These are phyloP conservation scores for Temnothorax longispinosus DNA, from an alignment of 1,140 invertebrate genomes.

Conservation along the genomic window DNA sequence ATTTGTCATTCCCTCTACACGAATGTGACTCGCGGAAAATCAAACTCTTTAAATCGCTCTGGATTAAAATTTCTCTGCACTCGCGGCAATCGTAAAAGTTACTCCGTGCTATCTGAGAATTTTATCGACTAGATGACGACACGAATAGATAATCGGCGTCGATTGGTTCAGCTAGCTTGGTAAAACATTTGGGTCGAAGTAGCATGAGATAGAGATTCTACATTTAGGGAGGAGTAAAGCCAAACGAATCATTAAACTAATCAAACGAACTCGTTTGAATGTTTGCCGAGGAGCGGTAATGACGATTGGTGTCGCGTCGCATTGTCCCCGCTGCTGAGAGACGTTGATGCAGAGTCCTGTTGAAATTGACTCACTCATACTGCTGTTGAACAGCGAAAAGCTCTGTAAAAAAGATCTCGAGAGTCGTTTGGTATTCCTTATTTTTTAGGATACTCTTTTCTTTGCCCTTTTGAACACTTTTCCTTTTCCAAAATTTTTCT, in stretches of 20 bases:
- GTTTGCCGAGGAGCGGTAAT: slow-evolving; percentile 74
- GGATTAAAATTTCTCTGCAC: slow-evolving; percentile 5
- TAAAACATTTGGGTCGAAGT: slow-evolving; percentile 31
- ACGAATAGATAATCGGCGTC: slow-evolving; percentile 51
- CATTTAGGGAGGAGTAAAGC: slow-evolving; percentile 58
- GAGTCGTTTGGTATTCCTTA: slow-evolving; percentile 60
- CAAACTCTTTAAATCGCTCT: background rate
- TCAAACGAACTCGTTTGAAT: slow-evolving; percentile 78
- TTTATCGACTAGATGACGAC: slow-evolving; percentile 22
- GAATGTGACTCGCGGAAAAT: background rate
- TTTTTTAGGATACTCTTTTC: slow-evolving; percentile 3
- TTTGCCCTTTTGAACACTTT: background rate
- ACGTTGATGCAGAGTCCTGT: slow-evolving; percentile 72
- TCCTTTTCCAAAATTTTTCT: slow-evolving; percentile 26
- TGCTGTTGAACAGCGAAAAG: slow-evolving; percentile 72
- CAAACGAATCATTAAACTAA: slow-evolving; percentile 77
- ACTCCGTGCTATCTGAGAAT: slow-evolving; percentile 1
- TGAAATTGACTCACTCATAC: slow-evolving; percentile 76
- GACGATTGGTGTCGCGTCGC: slow-evolving; percentile 48
- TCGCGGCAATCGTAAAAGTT: slow-evolving; percentile 28
- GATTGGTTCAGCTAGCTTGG: background rate
- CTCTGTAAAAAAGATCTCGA: slow-evolving; percentile 55
- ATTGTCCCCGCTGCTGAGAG: slow-evolving; percentile 7
- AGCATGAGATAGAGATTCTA: slow-evolving; percentile 28
- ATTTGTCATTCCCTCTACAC: background rate